phyloP scores from a whole-genome alignment of 2,888 invertebrate genomes.

The Ryuthela nishihirai region DNA sequence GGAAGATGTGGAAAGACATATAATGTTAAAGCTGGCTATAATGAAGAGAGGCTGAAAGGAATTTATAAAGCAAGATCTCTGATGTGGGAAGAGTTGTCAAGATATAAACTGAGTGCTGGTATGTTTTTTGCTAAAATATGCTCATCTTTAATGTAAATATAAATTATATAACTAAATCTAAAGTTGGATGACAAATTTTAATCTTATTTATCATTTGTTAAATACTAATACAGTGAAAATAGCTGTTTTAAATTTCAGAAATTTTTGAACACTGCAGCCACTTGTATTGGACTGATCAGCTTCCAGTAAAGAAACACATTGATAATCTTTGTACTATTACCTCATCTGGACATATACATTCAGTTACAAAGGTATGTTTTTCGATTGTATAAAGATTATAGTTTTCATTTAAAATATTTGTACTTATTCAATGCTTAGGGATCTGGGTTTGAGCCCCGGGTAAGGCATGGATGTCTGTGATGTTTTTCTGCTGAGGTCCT shows the following conservation, averaged over 20 bases:
- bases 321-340: conserved; percentile 20
- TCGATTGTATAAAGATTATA: no score
- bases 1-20: conserved; percentile 45
- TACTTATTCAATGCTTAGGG: no score
- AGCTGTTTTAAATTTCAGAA: conserved; percentile 42
- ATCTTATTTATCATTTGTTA: no score
- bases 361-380: conserved; percentile 2
- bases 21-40: conserved; percentile 35
- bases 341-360: conserved; percentile 4
- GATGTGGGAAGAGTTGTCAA: conserved; percentile 49
- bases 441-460: no score
- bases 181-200: no score
- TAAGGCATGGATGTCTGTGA: no score
- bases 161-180: neutral
- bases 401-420: no score
- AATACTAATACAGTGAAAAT: no score
- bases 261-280: conserved; percentile 46
- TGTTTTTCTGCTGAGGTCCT: no score
- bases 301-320: conserved; percentile 10
- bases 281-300: conserved; percentile 43
- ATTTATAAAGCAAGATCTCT: conserved; percentile 46
- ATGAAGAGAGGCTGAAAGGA: conserved; percentile 18
- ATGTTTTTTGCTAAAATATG: conserved; percentile 34
- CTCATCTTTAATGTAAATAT: neutral
- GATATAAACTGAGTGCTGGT: conserved; percentile 48